Conservation (phyloP, 1,140 invertebrate genomes). For the Drosophila pandora region DNA sequence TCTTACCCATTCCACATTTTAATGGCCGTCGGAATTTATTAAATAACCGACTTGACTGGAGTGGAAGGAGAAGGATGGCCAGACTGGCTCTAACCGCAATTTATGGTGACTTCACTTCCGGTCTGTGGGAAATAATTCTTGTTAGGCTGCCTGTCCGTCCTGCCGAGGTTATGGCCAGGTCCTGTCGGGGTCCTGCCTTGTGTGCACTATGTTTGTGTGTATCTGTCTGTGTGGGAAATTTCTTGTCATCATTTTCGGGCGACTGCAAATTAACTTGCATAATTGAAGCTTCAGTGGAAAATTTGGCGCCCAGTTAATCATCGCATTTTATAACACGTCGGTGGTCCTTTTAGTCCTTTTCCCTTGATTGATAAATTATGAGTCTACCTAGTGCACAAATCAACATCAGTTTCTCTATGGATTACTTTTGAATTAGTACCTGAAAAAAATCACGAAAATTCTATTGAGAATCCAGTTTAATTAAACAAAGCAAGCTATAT, state of each 20-base stretch:
- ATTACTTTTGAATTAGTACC: background rate
- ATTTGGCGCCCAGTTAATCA: constrained; percentile 62
- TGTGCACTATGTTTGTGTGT: constrained; percentile 19
- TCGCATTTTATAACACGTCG: constrained; percentile 59
- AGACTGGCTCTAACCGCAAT: constrained; percentile 69
- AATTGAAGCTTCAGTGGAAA: constrained; percentile 70
- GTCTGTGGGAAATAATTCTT: constrained; percentile 78
- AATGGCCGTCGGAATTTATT: constrained; percentile 40
- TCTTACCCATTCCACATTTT: background rate
- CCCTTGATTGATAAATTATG: constrained; percentile 65
- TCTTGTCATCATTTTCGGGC: constrained; percentile 77
- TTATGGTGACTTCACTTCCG: constrained; percentile 81
- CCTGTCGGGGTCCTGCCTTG: constrained; percentile 21
- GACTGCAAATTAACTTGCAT: constrained; percentile 78
- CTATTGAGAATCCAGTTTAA: background rate
- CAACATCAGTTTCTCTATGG: constrained; percentile 22
- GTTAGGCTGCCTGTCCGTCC: constrained; percentile 41
- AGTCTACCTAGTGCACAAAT: constrained; percentile 48
- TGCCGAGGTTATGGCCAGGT: background rate
- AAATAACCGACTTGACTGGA: constrained; percentile 35
- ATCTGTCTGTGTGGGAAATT: constrained; percentile 51
- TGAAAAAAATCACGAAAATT: background rate
- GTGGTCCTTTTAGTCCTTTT: constrained; percentile 32
- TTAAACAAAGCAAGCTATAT: background rate
- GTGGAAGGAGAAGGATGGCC: constrained; percentile 8